These are phyloP conservation scores for Meloidogyne floridensis DNA, from an alignment of 1,140 invertebrate species.

Conservation along the genomic window DNA sequence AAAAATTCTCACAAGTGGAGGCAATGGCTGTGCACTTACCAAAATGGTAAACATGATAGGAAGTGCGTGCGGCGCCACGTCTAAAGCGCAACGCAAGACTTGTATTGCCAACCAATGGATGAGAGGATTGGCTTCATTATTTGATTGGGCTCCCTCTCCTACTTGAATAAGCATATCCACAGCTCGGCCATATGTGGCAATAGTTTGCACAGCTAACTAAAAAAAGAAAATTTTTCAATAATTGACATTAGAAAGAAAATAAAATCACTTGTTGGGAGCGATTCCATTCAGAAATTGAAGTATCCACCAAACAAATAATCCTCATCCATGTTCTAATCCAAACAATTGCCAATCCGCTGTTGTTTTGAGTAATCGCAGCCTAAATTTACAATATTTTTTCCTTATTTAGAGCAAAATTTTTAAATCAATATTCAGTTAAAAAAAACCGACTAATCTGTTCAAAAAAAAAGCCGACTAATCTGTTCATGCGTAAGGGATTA, in stretches of 20 bases:
- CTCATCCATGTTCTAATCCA: slow-evolving; percentile 59
- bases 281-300: slow-evolving; percentile 23
- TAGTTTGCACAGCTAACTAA: slow-evolving; percentile 49
- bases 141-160: neutral
- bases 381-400: no score
- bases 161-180: slow-evolving; percentile 41
- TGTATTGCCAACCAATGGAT: slow-evolving; percentile 56
- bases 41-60: slow-evolving; percentile 52
- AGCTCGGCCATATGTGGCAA: slow-evolving; percentile 36
- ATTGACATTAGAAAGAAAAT: neutral
- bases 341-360: slow-evolving; percentile 34
- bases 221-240: slow-evolving; percentile 32
- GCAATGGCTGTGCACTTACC: slow-evolving; percentile 41
- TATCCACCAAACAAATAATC: slow-evolving; percentile 47
- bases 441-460: no score
- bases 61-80: slow-evolving; percentile 52
- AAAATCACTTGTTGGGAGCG: neutral
- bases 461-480: no score
- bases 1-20: slow-evolving; percentile 45
- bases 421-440: no score
- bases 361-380: no score
- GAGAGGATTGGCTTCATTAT: slow-evolving; percentile 42
- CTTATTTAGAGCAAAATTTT: no score
- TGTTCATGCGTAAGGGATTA: no score
- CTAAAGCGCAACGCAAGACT: slow-evolving; percentile 37